Conservation (phyloP, 37 sponge, comb jelly and placozoan genomes). For the Cliona cf. orientalis region DNA sequence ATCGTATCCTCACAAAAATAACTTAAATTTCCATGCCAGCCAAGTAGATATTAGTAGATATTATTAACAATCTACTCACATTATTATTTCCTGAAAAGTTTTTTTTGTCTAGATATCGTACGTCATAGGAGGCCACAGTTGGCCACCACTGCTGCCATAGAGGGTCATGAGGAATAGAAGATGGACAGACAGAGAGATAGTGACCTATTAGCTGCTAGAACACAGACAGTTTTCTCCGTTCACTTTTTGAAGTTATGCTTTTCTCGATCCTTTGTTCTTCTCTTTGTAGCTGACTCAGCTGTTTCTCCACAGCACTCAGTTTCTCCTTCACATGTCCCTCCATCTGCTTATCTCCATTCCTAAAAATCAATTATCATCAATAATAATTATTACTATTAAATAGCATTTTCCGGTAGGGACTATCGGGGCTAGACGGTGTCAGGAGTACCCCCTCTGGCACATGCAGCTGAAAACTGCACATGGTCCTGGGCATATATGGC, state of each 20-base stretch:
- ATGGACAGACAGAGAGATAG: not conserved
- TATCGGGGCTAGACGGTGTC: too few species aligned
- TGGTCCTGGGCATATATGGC: too few species aligned
- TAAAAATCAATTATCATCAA: not conserved
- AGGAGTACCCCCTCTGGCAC: too few species aligned
- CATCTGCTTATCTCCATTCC: conserved; percentile 24
- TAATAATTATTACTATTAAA: not conserved
- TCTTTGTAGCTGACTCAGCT: conserved; percentile 31
- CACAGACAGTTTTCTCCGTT: conserved; percentile 59
- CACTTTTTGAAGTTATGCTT: conserved; percentile 34
- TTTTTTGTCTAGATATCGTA: not conserved
- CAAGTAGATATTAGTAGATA: not conserved
- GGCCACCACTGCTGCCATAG: not conserved
- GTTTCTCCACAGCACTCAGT: conserved; percentile 7
- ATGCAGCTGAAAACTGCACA: too few species aligned
- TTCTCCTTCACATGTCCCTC: conserved; percentile 45
- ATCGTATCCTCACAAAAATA: conserved; percentile 52
- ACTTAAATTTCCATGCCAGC: not conserved
- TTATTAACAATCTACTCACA: not conserved
- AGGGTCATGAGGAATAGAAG: conserved; percentile 7
- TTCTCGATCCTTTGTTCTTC: conserved; percentile 30
- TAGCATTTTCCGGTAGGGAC: too few species aligned
- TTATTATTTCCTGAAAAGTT: not conserved
- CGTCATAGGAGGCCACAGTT: not conserved
- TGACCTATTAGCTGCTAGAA: too few species aligned